Base-by-base conservation (phyloP, 1,140 invertebrate genomes). In the Colletes gigas region DNA sequence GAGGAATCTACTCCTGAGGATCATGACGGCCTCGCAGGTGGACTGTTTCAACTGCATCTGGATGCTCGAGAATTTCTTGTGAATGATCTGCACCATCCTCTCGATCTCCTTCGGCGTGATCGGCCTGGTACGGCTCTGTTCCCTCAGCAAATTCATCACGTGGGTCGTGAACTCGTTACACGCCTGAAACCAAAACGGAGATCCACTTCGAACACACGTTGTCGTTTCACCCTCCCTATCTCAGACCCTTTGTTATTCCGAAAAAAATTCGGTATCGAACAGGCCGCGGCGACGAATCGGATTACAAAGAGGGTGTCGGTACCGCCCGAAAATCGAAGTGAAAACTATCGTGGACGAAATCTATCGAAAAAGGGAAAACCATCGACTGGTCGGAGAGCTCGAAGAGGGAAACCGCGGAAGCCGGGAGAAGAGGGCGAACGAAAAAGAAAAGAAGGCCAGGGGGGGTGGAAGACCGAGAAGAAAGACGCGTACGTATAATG, bases 21-120 rank as follows among this genome's bases (percentile, higher is more conserved):
- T 99, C 99, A 99, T 99, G 70, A 99, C 99, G n/a, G 99, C 99
- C 93, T 99, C 99, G 92, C 99, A 99, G 17, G 99, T 99, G 82
- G 98, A 99, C 94, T 99, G 99, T 94, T 99, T 99, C 85, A 99
- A 94, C 94, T 99, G 99, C 97, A 99, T 99, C 94, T 99, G 99
- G 90, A 99, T 99, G 81, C 98, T 99, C 86, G 98, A 99, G 95
- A 99, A 99, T 93, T 99, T 99, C 95, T 99, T 99, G 93, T 99
- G 98, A 86, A 99, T 99, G 88, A 99, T 99, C 94, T 98, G 98
- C 41, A 99, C 99, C 99, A 99, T 99, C 89, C 99, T 96, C 92
- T 99, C 98, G 88, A 99, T 99, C 95, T 99, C 99, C 92, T 95
- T 95, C 41, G 97, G 97, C 30, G 98, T 98, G 88, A 99, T 99